Evolutionary conservation across 2,797 vertebrate genomes (phyloP), one percentile per base, ranked within the genome.

Genomic region (Pseudopleuronectes americanus): DNA sequence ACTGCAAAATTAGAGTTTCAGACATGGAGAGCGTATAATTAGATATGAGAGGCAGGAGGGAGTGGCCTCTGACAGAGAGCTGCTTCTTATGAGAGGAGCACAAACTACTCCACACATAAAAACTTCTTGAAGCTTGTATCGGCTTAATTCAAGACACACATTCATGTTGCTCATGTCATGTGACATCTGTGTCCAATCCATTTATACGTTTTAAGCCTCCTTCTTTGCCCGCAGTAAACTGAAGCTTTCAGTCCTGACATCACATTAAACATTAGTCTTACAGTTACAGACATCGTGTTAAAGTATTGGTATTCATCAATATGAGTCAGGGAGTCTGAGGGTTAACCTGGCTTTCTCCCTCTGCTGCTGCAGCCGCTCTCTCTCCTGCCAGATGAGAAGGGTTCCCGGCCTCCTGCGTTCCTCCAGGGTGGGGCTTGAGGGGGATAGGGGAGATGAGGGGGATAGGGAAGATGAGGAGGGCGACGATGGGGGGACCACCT

Each of bases 301-400:
- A 41, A 41, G 16, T 14, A 41, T 41, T 16, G 38, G 14, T 16
- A 41, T 41, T 19, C 2, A 13, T 12, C 9, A 31, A 3, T 33
- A 0, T 19, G 3, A 4, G 2, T 22, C 4, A 21, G 16, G n/a
- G 47, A n/a, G 21, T 22, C 36, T 24, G 8, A 56, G 26, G 7
- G 3, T 24, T 36, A 56, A 91, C 82, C 80, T 80, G 77, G 81
- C 63, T 75, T 88, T 92, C 67, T 93, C 92, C 24, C 69, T 83
- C 84, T 93, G 89, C 75, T 93, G 93, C 81, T 94, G 93, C 51
- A 78, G 86, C 5, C 95, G 90, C 82, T 97, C 96, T 3, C 96
- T 89, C 80, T 97, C 96, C 90, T 96, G 96, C 96, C 96, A 97
- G 83, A 97, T 86, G 54, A 93, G 92, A 79, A 97, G 76, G 5